Percentiles rank a stretch among this genome's conserved stretches.
phyloP scores from a whole-genome alignment of 2,888 invertebrate species.

The Crossocerus cetratus region DNA sequence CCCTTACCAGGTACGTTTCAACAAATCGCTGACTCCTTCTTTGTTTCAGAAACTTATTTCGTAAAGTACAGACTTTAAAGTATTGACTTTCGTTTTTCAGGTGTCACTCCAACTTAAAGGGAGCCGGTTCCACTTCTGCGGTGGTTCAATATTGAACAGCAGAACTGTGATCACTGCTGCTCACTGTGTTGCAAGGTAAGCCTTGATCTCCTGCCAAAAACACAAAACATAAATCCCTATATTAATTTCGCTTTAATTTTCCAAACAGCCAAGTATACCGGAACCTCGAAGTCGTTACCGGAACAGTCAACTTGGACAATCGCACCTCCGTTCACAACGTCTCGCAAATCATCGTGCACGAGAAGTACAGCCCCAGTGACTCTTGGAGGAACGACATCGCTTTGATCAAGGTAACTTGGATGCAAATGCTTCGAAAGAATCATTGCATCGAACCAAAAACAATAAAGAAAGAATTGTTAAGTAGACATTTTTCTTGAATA shows the following conservation, averaged over 20 bases:
- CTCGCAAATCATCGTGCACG: conserved; percentile 21
- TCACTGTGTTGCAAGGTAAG: conserved; percentile 54
- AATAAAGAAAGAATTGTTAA: no score
- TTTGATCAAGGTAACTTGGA: conserved; percentile 68
- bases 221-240: no score
- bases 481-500: no score
- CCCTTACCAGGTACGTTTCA: conserved; percentile 61
- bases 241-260: neutral
- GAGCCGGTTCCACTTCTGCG: conserved; percentile 58
- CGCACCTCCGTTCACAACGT: conserved; percentile 17
- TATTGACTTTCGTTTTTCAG: conserved; percentile 26
- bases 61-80: neutral
- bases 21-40: neutral
- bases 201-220: no score
- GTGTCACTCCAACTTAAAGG: conserved; percentile 54
- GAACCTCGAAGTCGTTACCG: conserved; percentile 49
- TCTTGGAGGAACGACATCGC: conserved; percentile 62
- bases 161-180: conserved; percentile 62
- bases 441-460: no score
- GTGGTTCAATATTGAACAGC: conserved; percentile 59
- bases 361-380: conserved; percentile 33
- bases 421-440: no score
- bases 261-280: neutral
- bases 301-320: conserved; percentile 15
- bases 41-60: neutral